Conservation (phyloP, 2,888 invertebrate species). For the Cantharis rustica region DNA sequence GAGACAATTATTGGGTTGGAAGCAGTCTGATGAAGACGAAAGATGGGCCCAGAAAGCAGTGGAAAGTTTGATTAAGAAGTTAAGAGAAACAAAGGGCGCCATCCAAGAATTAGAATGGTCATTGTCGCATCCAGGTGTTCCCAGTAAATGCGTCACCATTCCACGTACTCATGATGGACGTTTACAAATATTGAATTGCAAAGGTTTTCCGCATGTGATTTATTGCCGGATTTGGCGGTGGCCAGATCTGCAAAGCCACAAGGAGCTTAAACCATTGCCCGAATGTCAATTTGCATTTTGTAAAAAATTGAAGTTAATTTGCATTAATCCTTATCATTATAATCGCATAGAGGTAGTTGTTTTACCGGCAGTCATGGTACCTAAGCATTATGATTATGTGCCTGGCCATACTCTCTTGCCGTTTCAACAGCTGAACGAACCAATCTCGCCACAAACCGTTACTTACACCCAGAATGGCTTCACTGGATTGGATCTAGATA, state of each 20-base stretch:
- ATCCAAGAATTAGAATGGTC: conserved; percentile 93
- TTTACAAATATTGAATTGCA: conserved; percentile 95
- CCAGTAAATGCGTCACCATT: conserved; percentile 97
- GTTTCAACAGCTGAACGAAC: conserved; percentile 83
- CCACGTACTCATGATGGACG: conserved; percentile 95
- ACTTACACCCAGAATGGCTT: conserved; percentile 85
- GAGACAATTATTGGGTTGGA: no score
- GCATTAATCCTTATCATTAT: conserved; percentile 99
- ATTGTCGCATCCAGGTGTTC: conserved; percentile 90
- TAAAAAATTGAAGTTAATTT: conserved; percentile 97
- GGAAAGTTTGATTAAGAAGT: conserved; percentile 26
- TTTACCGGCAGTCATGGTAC: conserved; percentile 95
- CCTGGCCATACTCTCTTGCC: conserved; percentile 88
- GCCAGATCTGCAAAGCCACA: conserved; percentile 98
- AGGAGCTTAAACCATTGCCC: conserved; percentile 95
- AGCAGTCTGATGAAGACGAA: no score
- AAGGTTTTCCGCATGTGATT: conserved; percentile 98
- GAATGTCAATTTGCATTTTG: conserved; percentile 95
- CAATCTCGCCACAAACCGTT: conserved; percentile 94
- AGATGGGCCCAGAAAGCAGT: no score
- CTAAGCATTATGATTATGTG: conserved; percentile 94
- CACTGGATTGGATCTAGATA: conserved; percentile 64
- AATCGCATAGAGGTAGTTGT: conserved; percentile 96
- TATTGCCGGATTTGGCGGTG: conserved; percentile 99
- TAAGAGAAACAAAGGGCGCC: conserved; percentile 94